Conservation (phyloP, 2,888 invertebrate genomes). For the Eupeodes latifasciatus region DNA sequence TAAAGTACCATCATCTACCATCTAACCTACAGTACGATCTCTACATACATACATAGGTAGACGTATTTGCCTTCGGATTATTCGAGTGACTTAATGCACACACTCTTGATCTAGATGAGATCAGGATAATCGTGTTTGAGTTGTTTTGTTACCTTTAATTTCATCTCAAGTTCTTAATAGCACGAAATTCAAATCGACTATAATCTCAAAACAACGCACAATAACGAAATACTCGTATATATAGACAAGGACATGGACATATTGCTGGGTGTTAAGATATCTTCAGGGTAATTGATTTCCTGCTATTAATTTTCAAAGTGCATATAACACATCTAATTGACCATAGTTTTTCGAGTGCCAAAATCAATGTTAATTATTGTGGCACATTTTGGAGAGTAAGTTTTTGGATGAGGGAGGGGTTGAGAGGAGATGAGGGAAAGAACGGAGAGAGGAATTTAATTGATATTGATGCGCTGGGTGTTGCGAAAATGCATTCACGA, state of each 20-base stretch:
- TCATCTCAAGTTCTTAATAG: constrained; percentile 1
- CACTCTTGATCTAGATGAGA: not conserved
- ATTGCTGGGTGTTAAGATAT: constrained; percentile 8
- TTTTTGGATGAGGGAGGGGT: not conserved
- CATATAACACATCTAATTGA: constrained; percentile 30
- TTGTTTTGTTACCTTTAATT: constrained; percentile 15
- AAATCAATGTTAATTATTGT: constrained; percentile 46
- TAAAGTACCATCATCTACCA: not conserved
- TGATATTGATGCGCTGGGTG: not conserved
- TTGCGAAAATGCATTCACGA: not conserved
- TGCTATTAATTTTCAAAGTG: constrained; percentile 43
- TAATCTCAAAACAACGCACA: too few relatives aligned
- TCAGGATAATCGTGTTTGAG: constrained; percentile 1
- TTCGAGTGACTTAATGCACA: too few relatives aligned
- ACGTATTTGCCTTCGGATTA: not conserved
- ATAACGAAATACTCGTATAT: too few relatives aligned
- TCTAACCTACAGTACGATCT: not conserved
- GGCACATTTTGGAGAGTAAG: not conserved
- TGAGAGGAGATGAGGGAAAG: too few relatives aligned
- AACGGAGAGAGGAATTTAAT: not conserved
- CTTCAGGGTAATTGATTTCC: constrained; percentile 39
- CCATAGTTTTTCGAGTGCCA: not conserved
- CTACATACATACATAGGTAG: too few relatives aligned
- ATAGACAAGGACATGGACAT: not conserved
- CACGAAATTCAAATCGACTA: not conserved